Conservation (phyloP, 2,113 vertebrate species). For the Ancistrus triradiatus region DNA sequence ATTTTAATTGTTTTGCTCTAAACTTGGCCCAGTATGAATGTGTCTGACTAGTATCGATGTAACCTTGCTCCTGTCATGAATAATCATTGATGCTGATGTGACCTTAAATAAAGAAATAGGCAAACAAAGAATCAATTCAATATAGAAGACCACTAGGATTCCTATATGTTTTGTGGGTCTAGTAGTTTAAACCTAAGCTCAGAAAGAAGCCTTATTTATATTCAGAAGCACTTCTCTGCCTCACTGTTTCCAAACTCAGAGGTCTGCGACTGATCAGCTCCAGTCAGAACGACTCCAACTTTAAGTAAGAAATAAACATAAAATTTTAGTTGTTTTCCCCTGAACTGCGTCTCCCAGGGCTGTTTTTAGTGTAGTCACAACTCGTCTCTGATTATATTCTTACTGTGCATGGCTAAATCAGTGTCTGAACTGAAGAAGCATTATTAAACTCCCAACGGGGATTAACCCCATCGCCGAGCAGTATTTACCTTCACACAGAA, state of each 20-base stretch:
- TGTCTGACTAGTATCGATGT: too few species aligned
- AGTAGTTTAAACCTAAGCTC: too few species aligned
- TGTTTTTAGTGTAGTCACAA: background rate
- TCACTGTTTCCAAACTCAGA: background rate
- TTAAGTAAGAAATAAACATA: slow-evolving; percentile 24
- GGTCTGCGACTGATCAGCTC: background rate
- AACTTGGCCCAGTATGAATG: too few species aligned
- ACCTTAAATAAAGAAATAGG: too few species aligned
- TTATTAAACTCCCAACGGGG: slow-evolving; percentile 29
- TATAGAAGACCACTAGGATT: too few species aligned
- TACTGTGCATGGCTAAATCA: slow-evolving; percentile 34
- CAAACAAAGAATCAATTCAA: too few species aligned
- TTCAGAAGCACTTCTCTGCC: background rate
- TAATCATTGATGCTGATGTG: too few species aligned
- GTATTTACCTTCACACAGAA: slow-evolving; percentile 19
- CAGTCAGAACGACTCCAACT: background rate
- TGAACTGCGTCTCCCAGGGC: background rate
- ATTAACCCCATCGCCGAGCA: slow-evolving; percentile 1
- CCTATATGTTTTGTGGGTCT: too few species aligned
- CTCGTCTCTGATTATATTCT: slow-evolving; percentile 10
- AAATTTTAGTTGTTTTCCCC: slow-evolving; percentile 5
- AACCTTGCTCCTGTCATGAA: too few species aligned
- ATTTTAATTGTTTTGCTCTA: too few species aligned
- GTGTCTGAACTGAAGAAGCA: slow-evolving; percentile 12
- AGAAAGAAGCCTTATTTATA: too few species aligned